Evolutionary conservation across 37 sponge, comb jelly and placozoan genomes (phyloP), one percentile per base, ranked within the genome.

Genomic region (Aplysina aerophoba): DNA sequence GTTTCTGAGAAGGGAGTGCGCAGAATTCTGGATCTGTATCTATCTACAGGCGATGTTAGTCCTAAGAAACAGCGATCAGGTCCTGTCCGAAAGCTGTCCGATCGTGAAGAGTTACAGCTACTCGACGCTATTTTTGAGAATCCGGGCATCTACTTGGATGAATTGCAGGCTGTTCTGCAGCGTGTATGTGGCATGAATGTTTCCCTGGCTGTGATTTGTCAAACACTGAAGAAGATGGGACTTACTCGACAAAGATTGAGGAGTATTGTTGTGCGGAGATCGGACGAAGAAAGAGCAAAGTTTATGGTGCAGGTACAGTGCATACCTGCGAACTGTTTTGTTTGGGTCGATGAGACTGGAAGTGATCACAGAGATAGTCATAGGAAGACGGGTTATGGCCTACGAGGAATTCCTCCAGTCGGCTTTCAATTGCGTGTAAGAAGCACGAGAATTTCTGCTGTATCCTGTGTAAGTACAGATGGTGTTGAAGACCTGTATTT

Each of bases 401-500:
- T 81, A n/a, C 82, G 64, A 38, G 64, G 82, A 44, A 44, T 44
- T 44, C 50, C 50, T 44, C 50, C 50, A 44, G 50, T 44, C 8
- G 8, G 50, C 50, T 44, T 44, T 44, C 50, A 44, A 44, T 8
- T 44, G 50, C 50, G 50, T 44, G 19, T 28, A 27, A 44, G 71
- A 66, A 63, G 82, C 21, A 38, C 14, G 16, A 25, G 44, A 38
- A 34, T 81, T 19, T 36, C 15, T 62, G 38, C 40, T 8, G 34
- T 81, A 61, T 31, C 38, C 24, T 37, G 28, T 21, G 61, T 81
- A 34, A 61, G 63, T 39, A 21, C 50, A 44, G 50, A 44, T 44
- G 64, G 82, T n/a, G 56, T 83, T 24, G 84, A 83, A 68, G 84
- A 83, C 50, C n/a, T 83, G 15, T 83, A 83, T 33, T 28, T 83